phyloP scores from a whole-genome alignment of 2,888 invertebrate genomes.

The Limnephilus rhombicus region DNA sequence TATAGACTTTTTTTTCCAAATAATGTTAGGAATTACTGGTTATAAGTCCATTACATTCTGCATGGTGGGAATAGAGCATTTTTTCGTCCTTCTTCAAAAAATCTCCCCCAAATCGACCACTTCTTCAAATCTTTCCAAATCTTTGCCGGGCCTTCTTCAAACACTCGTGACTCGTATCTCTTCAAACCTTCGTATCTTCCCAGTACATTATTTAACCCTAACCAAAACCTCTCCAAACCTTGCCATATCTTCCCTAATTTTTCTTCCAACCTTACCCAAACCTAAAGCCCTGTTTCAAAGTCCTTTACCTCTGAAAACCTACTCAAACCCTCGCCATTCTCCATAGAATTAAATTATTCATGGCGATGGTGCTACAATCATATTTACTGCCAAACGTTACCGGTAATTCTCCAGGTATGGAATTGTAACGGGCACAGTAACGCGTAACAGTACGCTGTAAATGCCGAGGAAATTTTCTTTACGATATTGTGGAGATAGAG shows the following conservation, averaged over 20 bases:
- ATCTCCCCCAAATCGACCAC: too few species aligned
- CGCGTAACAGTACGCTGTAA: slow-evolving; percentile 12
- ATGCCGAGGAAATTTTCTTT: slow-evolving; percentile 44
- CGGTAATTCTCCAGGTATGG: slow-evolving; percentile 45
- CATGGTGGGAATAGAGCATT: too few species aligned
- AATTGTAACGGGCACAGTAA: slow-evolving; percentile 23
- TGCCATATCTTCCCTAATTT: background rate
- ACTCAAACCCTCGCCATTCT: background rate
- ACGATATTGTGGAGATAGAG: slow-evolving; percentile 37
- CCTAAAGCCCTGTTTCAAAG: background rate
- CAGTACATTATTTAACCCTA: background rate
- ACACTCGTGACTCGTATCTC: background rate
- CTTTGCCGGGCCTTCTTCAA: background rate
- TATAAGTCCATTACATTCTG: too few species aligned
- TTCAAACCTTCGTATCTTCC: background rate
- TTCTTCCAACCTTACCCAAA: background rate
- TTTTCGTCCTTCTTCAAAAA: too few species aligned
- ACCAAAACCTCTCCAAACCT: background rate
- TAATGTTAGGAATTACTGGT: too few species aligned
- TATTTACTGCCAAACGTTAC: slow-evolving; percentile 49
- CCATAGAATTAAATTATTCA: slow-evolving; percentile 25
- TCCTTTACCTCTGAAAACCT: background rate
- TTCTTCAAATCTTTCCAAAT: background rate
- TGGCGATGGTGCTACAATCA: slow-evolving; percentile 33
- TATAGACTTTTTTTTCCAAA: too few species aligned